Evolutionary conservation across 2,797 vertebrate genomes (phyloP), one percentile per base, ranked within the genome.

Genomic region (Otolemur crassicaudatus): DNA sequence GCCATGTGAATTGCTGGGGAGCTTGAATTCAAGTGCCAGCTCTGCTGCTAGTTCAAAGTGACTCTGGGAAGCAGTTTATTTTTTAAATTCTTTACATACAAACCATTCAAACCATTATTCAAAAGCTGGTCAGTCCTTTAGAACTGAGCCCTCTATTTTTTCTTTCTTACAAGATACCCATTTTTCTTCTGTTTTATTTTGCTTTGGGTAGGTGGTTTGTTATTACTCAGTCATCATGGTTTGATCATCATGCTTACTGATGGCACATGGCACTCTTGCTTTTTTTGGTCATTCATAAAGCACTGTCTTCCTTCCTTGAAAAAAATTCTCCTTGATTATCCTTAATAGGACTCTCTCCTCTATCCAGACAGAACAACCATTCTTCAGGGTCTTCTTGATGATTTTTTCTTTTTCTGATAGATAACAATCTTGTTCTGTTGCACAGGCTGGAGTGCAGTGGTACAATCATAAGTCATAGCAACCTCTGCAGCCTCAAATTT

Each of bases 31-130:
- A 86, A 6, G 46, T 75, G 5, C 14, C 75, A 46, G 46, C 6
- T 69, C 58, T 82, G 40, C 6, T 22, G 19, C 61, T 22, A 80
- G 73, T 87, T 84, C 20, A 89, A 31, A 46, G 12, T 75, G 65
- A 61, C 43, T 81, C 29, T 89, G 49, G 19, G 23, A 83, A 80
- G n/a, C 20, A 40, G 22, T 70, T 10, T 13, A 80, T 23, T 58
- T 60, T 91, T 90, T 70, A 79, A 82, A 67, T 91, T 90, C 70
- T 92, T 87, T 92, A 22, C 31, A 60, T 2, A 29, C 16, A 53
- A 95, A 7, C 2, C 7, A 43, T 87, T 93, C 53, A 61, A 53
- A 72, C 11, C 19, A 76, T 16, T 29, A 2, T 60, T 83, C 10
- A 40, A 67, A 58, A 56, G 37, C 22, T 89, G 16, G 8, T 31